phyloP scores from a whole-genome alignment of 2,797 vertebrate species.

The Discoglossus pictus region DNA sequence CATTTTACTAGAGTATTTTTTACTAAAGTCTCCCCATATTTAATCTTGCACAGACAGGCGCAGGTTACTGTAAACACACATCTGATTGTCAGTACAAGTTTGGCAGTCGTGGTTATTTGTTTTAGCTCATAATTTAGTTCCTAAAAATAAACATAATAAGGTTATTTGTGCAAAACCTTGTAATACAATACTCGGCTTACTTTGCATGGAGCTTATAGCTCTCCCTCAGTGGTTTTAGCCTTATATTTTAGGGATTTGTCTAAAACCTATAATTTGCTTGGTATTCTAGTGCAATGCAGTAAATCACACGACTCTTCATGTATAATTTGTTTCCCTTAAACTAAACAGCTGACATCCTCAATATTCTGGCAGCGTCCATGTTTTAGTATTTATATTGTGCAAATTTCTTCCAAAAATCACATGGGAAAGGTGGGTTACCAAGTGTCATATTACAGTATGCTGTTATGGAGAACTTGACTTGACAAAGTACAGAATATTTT shows the following conservation, averaged over 20 bases:
- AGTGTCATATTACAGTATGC: too few relatives aligned
- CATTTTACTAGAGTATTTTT: too few relatives aligned
- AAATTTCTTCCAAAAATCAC: neutral
- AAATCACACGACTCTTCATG: neutral
- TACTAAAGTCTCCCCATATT: too few relatives aligned
- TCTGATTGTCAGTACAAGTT: too few relatives aligned
- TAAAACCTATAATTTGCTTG: conserved; percentile 1
- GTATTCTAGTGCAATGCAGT: neutral
- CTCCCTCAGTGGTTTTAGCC: neutral
- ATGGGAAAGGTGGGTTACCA: too few relatives aligned
- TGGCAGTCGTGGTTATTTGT: neutral
- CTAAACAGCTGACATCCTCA: neutral
- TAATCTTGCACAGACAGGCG: too few relatives aligned
- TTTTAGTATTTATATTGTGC: neutral
- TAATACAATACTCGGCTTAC: too few relatives aligned
- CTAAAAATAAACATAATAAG: too few relatives aligned
- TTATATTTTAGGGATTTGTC: conserved; percentile 2
- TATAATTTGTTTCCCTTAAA: neutral
- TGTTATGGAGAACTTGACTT: too few relatives aligned
- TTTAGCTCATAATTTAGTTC: neutral
- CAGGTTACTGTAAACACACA: too few relatives aligned
- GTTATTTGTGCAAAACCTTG: neutral
- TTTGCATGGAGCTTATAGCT: neutral
- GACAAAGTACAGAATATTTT: too few relatives aligned
- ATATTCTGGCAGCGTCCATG: neutral